phyloP scores from a whole-genome alignment of 1,140 invertebrate genomes.

The Rhyzopertha dominica region DNA sequence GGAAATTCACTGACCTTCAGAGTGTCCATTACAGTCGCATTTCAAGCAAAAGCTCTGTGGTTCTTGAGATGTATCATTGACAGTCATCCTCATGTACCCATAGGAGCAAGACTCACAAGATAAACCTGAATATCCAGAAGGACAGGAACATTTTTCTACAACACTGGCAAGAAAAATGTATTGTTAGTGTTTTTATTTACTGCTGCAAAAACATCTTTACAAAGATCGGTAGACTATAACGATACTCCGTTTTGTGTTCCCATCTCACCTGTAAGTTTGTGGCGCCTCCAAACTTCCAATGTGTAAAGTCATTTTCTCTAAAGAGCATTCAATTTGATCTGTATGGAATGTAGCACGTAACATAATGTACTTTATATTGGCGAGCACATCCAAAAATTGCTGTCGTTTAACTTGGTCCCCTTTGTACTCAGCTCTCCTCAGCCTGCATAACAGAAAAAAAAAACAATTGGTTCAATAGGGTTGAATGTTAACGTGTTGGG shows the following conservation, averaged over 20 bases:
- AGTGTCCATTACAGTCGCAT: slow-evolving; percentile 88
- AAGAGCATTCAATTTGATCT: slow-evolving; percentile 82
- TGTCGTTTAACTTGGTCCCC: slow-evolving; percentile 61
- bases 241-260: no score
- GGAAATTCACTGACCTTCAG: no score
- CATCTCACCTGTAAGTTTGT: no score
- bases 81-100: slow-evolving; percentile 73
- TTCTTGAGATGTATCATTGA: slow-evolving; percentile 52
- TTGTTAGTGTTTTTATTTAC: no score
- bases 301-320: no score
- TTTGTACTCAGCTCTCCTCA: slow-evolving; percentile 54
- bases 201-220: no score
- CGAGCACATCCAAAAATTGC: slow-evolving; percentile 81
- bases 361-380: slow-evolving; percentile 72
- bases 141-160: slow-evolving; percentile 63
- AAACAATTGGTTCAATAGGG: no score
- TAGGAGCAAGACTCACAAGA: slow-evolving; percentile 82
- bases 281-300: slow-evolving; percentile 30
- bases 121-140: slow-evolving; percentile 64
- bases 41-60: slow-evolving; percentile 63
- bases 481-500: no score
- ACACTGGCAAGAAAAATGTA: no score
- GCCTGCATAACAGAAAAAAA: no score
- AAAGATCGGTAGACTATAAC: no score
- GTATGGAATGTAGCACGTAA: slow-evolving; percentile 89